Evolutionary conservation across 2,797 vertebrate genomes (phyloP).

Genomic region (Myotis myotis): DNA sequence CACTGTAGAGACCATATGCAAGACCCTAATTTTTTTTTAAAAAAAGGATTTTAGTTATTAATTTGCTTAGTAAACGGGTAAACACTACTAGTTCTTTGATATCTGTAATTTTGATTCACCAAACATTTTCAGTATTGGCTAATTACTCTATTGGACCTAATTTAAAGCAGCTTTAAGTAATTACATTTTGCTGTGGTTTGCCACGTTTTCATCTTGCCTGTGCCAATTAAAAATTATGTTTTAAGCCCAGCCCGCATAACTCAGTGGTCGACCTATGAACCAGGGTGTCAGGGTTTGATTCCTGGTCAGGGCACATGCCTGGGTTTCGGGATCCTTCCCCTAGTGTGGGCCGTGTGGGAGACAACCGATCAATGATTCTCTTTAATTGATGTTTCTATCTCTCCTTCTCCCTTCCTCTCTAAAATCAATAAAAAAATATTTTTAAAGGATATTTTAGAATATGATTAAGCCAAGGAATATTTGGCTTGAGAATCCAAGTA

Average conservation of each 20-base stretch:
- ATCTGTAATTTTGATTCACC: not conserved
- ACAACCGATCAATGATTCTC: no score
- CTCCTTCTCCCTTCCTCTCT: no score
- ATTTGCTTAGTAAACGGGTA: not conserved
- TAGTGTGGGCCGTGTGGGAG: no score
- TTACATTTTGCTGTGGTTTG: conserved; percentile 28
- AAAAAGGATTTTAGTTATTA: not conserved
- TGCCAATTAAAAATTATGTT: conserved; percentile 32
- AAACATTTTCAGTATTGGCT: conserved; percentile 12
- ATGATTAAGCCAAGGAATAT: conserved; percentile 5
- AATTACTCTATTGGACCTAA: conserved; percentile 9
- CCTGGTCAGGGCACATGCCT: no score
- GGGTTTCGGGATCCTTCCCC: no score
- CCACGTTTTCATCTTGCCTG: not conserved
- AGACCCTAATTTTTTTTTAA: not conserved
- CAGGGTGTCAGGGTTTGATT: no score
- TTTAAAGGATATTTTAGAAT: conserved; percentile 16
- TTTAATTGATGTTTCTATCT: no score
- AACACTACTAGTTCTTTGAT: not conserved
- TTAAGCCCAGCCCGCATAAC: no score
- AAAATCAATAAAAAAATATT: conserved; percentile 22
- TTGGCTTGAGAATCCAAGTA: conserved; percentile 11
- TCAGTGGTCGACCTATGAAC: no score
- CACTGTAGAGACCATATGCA: not conserved
- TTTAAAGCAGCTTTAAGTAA: conserved; percentile 41